Evolutionary conservation across 2,113 vertebrate genomes (phyloP).

Genomic region (Leptocoma aspasia): DNA sequence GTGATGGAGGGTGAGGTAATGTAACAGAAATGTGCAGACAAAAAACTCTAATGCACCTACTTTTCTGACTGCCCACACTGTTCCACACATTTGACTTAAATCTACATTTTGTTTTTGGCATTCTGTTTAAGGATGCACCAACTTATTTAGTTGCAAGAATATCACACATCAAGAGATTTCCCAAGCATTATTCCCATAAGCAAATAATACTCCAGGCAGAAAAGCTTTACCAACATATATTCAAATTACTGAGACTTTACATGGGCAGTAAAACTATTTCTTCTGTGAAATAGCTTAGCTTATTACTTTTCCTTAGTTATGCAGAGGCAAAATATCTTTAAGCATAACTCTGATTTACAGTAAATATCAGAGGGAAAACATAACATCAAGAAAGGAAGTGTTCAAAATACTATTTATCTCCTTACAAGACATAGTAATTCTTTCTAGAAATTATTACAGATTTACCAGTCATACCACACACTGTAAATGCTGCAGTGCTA

Average conservation of each 20-base stretch:
- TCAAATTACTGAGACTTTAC: not conserved
- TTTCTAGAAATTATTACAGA: not conserved
- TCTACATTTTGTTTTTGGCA: not conserved
- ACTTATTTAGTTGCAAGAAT: not conserved
- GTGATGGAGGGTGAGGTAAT: not conserved
- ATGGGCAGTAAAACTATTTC: not conserved
- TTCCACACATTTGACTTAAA: not conserved
- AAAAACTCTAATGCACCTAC: not conserved
- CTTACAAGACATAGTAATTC: not conserved
- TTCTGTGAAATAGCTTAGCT: not conserved
- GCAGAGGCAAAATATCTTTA: not conserved
- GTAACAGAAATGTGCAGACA: not conserved
- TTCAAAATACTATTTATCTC: not conserved
- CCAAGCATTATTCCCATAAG: not conserved
- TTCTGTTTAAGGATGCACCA: not conserved
- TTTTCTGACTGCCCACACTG: not conserved
- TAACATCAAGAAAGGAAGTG: not conserved
- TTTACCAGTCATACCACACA: not conserved
- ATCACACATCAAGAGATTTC: not conserved
- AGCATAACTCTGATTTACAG: not conserved
- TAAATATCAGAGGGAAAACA: not conserved
- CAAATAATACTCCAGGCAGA: not conserved
- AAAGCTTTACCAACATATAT: not conserved
- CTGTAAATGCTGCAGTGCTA: not conserved
- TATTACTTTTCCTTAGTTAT: not conserved